Conservation (phyloP, 2,113 vertebrate species). For the Myocastor coypus region DNA sequence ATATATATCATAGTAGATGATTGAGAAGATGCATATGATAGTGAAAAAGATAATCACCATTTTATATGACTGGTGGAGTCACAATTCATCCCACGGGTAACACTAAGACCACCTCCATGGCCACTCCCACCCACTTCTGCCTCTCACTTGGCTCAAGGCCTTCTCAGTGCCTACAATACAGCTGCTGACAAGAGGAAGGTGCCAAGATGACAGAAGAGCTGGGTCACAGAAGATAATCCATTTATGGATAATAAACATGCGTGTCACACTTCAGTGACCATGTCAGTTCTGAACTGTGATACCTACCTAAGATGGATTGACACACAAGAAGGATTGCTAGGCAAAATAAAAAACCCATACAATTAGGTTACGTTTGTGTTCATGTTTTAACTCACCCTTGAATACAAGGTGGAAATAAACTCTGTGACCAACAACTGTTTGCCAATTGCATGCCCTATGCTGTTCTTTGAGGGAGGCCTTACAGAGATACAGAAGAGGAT, state of each 20-base stretch:
- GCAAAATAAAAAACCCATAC: constrained; percentile 35
- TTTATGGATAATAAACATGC: constrained; percentile 72
- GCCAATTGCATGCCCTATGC: not conserved
- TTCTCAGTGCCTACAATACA: constrained; percentile 65
- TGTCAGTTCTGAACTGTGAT: constrained; percentile 50
- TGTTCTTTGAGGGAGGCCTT: not conserved
- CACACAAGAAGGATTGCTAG: constrained; percentile 28
- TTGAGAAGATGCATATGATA: not conserved
- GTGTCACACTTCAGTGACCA: constrained; percentile 61
- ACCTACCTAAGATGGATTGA: constrained; percentile 41
- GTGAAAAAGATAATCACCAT: constrained; percentile 23
- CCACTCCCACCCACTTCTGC: constrained; percentile 54
- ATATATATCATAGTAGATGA: not conserved
- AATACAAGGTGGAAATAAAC: constrained; percentile 6
- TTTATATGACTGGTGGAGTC: not conserved
- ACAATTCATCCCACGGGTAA: not conserved
- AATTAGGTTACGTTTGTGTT: not conserved
- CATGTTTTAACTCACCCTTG: constrained; percentile 24
- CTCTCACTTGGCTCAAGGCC: constrained; percentile 65
- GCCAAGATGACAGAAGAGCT: constrained; percentile 63
- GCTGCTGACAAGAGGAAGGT: constrained; percentile 68
- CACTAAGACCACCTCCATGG: constrained; percentile 31
- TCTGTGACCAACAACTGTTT: not conserved
- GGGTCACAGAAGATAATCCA: constrained; percentile 76
- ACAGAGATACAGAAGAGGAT: rapidly evolving